Evolutionary conservation across 2,888 invertebrate genomes (phyloP), one percentile per base, ranked within the genome.

Genomic region (Alviniconcha strummeri): DNA sequence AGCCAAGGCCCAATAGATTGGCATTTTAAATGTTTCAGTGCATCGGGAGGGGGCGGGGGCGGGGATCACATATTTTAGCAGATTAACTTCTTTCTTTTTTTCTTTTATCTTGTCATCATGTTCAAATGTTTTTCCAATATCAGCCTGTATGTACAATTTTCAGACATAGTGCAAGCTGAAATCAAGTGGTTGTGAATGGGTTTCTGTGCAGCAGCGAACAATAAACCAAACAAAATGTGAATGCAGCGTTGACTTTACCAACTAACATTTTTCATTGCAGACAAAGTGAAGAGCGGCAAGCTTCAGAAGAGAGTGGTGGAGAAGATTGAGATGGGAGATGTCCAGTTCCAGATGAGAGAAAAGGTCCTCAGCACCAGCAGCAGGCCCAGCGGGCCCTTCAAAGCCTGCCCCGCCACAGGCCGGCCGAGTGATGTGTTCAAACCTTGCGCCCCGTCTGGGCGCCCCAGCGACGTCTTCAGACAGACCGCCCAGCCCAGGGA

Each of bases 281-380:
- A 84, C 60, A 81, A 79, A 19, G 11, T 81, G 55, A 81, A 84
- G 64, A 19, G 60, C 5, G 75, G 60, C 64, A 84, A 81, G 55
- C n/a, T 36, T 2, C 77, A 82, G 17, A 77, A 74, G 52, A 17
- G 64, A 64, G 67, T 84, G 52, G 81, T 81, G 56, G 81, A 81
- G 78, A 84, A 81, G 57, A 84, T 82, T 54, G 77, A 82, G 69
- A n/a, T 77, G 69, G 82, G 81, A 64, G 81, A 75, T 60, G n/a
- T 4, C 6, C 81, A 74, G 56, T 13, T 57, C 13, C 81, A 81
- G 52, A 6, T 13, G 5, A 4, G 9, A 13, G 81, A 74, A 8
- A 60, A 19, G 19, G 7, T 60, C 77, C 4, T 19, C 19, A 19
- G 7, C 57, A 11, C 57, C 17, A 54, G 54, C 4, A 60, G 75